These are phyloP conservation scores for Panzeria rudis DNA, from an alignment of 2,888 invertebrate genomes.

Conservation along the genomic window DNA sequence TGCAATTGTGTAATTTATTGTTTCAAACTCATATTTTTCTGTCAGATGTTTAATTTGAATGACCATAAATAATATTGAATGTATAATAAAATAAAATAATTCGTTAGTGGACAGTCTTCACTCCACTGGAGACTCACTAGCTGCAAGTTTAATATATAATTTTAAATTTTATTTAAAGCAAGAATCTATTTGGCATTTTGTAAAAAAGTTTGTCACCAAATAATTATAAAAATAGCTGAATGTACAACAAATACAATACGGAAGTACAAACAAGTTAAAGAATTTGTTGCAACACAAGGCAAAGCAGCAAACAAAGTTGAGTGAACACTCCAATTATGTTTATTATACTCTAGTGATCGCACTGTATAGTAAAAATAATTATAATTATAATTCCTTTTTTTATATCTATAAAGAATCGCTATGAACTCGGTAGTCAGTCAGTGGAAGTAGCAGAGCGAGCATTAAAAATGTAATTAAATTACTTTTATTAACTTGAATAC, in stretches of 20 bases:
- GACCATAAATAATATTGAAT: slow-evolving; percentile 9
- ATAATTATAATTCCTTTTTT: slow-evolving; percentile 5
- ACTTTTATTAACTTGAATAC: slow-evolving; percentile 67
- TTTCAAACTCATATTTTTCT: background rate
- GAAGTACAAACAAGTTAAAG: slow-evolving; percentile 13
- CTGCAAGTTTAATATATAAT: background rate
- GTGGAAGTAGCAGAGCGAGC: slow-evolving; percentile 53
- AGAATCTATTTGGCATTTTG: background rate
- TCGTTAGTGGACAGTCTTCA: too few relatives aligned
- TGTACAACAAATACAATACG: background rate
- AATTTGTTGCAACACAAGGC: slow-evolving; percentile 23
- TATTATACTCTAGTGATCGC: background rate
- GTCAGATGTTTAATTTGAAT: background rate
- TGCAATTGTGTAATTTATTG: background rate
- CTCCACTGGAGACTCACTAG: background rate
- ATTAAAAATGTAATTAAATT: slow-evolving; percentile 66
- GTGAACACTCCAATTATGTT: slow-evolving; percentile 1
- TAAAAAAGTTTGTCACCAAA: background rate
- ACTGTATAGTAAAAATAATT: slow-evolving; percentile 4
- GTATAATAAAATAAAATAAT: background rate
- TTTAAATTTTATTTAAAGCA: background rate
- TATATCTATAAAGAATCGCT: slow-evolving; percentile 25
- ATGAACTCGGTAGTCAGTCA: slow-evolving; percentile 24
- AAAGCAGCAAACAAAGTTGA: slow-evolving; percentile 17
- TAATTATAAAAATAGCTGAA: background rate